Conservation (phyloP, 2,113 vertebrate species). For the Ciconia stormi region DNA sequence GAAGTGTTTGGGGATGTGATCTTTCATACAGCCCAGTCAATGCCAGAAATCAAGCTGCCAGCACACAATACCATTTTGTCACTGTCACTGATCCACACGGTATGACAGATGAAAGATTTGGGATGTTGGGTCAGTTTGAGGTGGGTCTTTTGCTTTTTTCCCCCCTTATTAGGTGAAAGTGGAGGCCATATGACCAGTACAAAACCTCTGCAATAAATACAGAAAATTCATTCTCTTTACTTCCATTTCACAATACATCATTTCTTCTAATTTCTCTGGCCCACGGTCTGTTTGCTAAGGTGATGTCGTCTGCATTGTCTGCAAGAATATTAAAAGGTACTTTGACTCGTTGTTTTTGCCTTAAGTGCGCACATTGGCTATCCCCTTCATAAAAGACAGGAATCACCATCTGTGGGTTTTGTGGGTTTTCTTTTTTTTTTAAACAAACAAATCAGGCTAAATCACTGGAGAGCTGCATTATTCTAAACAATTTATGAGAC, state of each 20-base stretch:
- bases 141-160: not conserved
- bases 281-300: not conserved
- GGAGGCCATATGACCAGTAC: not conserved
- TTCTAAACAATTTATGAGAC: constrained; percentile 78
- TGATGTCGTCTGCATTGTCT: not conserved
- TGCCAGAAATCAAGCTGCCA: constrained; percentile 36
- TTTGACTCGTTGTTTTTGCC: not conserved
- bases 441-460: constrained; percentile 70
- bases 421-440: not conserved
- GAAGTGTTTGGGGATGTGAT: constrained; percentile 37
- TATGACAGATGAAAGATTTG: not conserved
- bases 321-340: not conserved
- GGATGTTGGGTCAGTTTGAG: accelerated
- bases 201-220: not conserved
- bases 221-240: not conserved
- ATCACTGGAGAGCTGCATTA: constrained; percentile 60
- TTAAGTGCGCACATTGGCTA: not conserved
- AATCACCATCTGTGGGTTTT: not conserved
- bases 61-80: constrained; percentile 8
- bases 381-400: not conserved
- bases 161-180: not conserved
- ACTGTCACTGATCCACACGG: not conserved
- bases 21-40: constrained; percentile 6
- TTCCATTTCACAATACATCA: accelerated
- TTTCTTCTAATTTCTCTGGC: not conserved